A percentile compares a stretch with the other conserved stretches of the same genome.
phyloP scores from a whole-genome alignment of 1,140 invertebrate species.

The Musca vetustissima region DNA sequence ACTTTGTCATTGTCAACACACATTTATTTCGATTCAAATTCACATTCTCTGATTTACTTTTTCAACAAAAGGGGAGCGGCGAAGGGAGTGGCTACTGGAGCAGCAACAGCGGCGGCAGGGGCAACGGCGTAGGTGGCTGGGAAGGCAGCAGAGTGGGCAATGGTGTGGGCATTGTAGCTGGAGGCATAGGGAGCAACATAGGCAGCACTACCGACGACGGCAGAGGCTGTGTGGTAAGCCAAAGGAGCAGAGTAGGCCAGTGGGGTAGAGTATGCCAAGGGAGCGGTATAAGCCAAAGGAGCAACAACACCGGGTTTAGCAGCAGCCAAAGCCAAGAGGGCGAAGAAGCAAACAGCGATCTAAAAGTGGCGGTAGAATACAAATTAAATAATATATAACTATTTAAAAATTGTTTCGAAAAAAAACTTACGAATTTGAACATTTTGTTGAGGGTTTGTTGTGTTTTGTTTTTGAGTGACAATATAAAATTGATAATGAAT shows the following conservation, averaged over 20 bases:
- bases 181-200: conserved; percentile 59
- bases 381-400: background rate
- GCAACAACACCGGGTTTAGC: conserved; percentile 47
- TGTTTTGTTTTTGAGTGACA: conserved; percentile 26
- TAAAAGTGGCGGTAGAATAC: conserved; percentile 26
- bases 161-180: conserved; percentile 43
- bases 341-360: conserved; percentile 50
- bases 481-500: conserved; percentile 8
- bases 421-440: conserved; percentile 51
- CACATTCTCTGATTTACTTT: too few relatives aligned
- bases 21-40: too few relatives aligned
- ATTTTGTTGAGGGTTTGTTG: conserved; percentile 41
- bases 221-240: conserved; percentile 39
- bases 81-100: conserved; percentile 51
- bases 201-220: conserved; percentile 52
- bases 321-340: conserved; percentile 44
- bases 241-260: conserved; percentile 34
- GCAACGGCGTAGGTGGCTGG: conserved; percentile 36
- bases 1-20: too few relatives aligned
- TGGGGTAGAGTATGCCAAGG: conserved; percentile 35
- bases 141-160: conserved; percentile 49
- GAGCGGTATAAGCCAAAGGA: conserved; percentile 20
- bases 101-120: conserved; percentile 38
- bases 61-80: conserved; percentile 30
- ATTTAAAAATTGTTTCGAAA: background rate